phyloP scores from a whole-genome alignment of 2,113 vertebrate species.

The Blennius ocellaris region DNA sequence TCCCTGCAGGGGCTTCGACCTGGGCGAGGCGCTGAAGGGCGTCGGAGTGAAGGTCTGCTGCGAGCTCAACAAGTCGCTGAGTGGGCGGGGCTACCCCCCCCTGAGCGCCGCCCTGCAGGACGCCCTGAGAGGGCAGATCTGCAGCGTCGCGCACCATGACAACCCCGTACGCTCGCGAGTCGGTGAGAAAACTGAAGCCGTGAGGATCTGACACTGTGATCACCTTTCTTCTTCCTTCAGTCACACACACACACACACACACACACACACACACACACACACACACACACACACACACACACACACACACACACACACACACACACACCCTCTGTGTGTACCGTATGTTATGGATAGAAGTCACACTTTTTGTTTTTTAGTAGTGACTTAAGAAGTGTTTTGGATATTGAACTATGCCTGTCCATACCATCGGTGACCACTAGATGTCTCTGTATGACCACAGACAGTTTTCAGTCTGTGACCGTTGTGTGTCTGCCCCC shows the following conservation, averaged over 20 bases:
- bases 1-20: constrained; percentile 84
- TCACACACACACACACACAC: too few relatives aligned
- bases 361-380: too few relatives aligned
- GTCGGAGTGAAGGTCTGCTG: constrained; percentile 87
- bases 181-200: constrained; percentile 81
- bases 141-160: constrained; percentile 86
- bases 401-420: too few relatives aligned
- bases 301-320: too few relatives aligned
- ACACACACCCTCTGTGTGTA: too few relatives aligned
- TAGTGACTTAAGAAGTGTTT: too few relatives aligned
- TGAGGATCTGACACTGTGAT: too few relatives aligned
- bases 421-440: too few relatives aligned
- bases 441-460: not conserved
- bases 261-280: too few relatives aligned
- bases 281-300: too few relatives aligned
- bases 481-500: constrained; percentile 35
- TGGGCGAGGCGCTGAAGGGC: constrained; percentile 87
- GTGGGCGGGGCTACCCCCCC: constrained; percentile 83
- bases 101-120: constrained; percentile 84
- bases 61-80: constrained; percentile 88
- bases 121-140: constrained; percentile 89
- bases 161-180: constrained; percentile 90
- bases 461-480: not conserved
- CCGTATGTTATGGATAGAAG: too few relatives aligned
- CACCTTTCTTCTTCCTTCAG: too few relatives aligned